Base-by-base conservation (phyloP, 2,113 vertebrate species). In the Antidorcas marsupialis region DNA sequence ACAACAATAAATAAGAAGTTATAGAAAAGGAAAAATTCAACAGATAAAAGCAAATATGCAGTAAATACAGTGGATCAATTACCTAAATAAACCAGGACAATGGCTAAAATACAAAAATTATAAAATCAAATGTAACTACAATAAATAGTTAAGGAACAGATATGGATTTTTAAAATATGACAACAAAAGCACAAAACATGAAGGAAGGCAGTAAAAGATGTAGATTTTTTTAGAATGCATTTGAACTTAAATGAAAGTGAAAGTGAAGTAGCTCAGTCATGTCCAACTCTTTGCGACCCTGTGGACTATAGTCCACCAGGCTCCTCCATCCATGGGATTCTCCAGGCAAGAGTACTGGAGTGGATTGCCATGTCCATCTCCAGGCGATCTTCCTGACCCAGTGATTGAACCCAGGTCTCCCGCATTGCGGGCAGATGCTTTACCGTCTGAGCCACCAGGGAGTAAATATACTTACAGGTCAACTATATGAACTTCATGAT, bases 391-490 rank as follows among this genome's bases (percentile, higher is more conserved):
- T 67, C 62, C 62, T 5, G 62, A 67, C 16, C 62, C 33, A 19
- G 7, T 33, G 62, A 67, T 67, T n/a, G 33, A 67, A n/a, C 7
- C 16, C 33, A 67, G 33, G 33, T 67, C 62, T 67, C 16, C 62
- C 0, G 0, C 62, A n/a, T n/a, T n/a, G 33, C 0, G 0, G 62
- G 16, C 62, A 67, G 33, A 67, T 0, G 2, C 62, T n/a, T 67
- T n/a, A 67, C 62, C 4, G 0, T n/a, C 62, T 67, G 62, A 67
- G 16, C 33, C 62, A 67, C 62, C 16, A 67, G 62, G 62, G 33
- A n/a, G n/a, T 47, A 78, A 36, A 78, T 47, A 78, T 10, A 78
- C 43, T 45, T 78, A 78, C 14, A 78, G 25, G 43, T 30, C 25
- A 79, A 79, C 76, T 47, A 47, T 28, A 30, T 79, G 43, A 47